Conservation (phyloP, 1,140 invertebrate genomes). For the Druon quercuslanigerum region DNA sequence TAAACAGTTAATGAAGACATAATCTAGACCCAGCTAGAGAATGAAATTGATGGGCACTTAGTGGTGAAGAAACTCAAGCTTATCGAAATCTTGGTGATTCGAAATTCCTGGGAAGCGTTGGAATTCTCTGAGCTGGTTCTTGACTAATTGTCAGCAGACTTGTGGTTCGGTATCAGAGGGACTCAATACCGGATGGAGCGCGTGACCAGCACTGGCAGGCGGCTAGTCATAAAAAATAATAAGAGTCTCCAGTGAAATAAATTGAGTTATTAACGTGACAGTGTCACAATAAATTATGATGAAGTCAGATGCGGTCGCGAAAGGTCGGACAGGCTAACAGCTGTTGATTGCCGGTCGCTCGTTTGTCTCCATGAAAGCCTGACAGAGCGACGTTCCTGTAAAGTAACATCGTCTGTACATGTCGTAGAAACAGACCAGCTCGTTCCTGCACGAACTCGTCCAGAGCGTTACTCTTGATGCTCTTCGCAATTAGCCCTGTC, state of each 20-base stretch:
- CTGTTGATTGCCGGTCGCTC: conserved; percentile 74
- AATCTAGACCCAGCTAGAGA: no score
- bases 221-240: conserved; percentile 67
- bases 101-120: neutral
- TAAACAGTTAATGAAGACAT: no score
- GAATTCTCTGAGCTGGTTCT: neutral
- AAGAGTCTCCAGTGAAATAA: conserved; percentile 73
- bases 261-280: conserved; percentile 76
- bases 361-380: conserved; percentile 75
- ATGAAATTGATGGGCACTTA: no score
- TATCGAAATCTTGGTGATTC: no score
- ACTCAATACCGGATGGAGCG: conserved; percentile 55
- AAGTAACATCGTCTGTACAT: conserved; percentile 63
- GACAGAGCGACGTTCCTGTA: conserved; percentile 70
- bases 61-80: no score
- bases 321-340: conserved; percentile 74
- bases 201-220: conserved; percentile 58
- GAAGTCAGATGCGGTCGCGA: conserved; percentile 72
- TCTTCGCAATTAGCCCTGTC: conserved; percentile 68
- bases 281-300: conserved; percentile 76
- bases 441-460: conserved; percentile 30
- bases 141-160: conserved; percentile 31
- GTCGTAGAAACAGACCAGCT: conserved; percentile 40
- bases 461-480: conserved; percentile 54
- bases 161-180: conserved; percentile 47